Conservation (phyloP, 2,113 vertebrate genomes). For the Pandion haliaetus region DNA sequence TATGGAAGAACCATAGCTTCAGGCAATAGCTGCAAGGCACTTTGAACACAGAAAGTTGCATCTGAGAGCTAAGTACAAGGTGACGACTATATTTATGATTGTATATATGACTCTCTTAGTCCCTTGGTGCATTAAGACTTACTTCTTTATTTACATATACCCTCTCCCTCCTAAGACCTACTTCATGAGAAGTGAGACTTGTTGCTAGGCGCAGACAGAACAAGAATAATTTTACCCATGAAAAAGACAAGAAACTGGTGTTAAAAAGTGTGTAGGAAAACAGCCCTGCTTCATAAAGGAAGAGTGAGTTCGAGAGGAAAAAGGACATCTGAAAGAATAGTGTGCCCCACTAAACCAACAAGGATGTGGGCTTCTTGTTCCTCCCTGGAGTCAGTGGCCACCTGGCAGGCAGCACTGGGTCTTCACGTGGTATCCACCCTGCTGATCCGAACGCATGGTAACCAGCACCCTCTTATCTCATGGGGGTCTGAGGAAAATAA, state of each 20-base stretch:
- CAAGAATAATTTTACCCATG: background rate
- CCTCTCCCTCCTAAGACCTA: background rate
- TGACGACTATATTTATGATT: background rate
- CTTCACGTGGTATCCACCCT: background rate
- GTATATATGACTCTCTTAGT: background rate
- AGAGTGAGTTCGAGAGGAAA: background rate
- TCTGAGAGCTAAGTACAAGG: background rate
- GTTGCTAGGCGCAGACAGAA: background rate
- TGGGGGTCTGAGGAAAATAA: background rate
- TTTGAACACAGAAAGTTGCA: background rate
- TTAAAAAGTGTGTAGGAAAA: background rate
- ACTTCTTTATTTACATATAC: background rate
- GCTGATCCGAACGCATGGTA: background rate
- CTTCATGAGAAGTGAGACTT: background rate
- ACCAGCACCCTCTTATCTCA: background rate
- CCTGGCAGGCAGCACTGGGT: background rate
- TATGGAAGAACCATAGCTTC: background rate
- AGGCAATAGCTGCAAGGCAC: background rate
- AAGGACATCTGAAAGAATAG: background rate
- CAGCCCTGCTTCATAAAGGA: background rate
- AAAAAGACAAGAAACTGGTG: background rate
- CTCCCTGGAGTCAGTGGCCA: too few species aligned
- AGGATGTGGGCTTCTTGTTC: background rate
- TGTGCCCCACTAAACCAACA: background rate
- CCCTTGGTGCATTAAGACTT: background rate